These are phyloP conservation scores for Malaclemys terrapin DNA, from an alignment of 2,113 vertebrate genomes.

Conservation along the genomic window DNA sequence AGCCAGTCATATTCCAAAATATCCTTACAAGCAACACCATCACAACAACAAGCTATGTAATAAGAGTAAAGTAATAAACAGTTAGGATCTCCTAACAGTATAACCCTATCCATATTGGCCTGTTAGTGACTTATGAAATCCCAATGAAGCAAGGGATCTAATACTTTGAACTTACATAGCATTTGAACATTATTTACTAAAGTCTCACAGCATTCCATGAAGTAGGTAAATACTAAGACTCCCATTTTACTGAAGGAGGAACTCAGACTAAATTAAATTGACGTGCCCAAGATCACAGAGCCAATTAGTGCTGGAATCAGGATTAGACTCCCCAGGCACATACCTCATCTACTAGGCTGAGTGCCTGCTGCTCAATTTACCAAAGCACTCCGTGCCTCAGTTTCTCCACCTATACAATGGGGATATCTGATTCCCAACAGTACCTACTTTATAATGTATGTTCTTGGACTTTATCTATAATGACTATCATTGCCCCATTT, in stretches of 20 bases:
- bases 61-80: neutral
- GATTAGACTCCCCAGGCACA: neutral
- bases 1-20: neutral
- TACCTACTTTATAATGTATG: neutral
- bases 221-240: neutral
- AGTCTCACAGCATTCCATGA: neutral
- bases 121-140: neutral
- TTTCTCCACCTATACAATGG: neutral
- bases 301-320: neutral
- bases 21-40: neutral
- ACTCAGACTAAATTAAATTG: neutral
- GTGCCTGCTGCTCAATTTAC: neutral
- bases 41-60: neutral
- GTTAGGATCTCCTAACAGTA: neutral
- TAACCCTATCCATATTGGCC: neutral
- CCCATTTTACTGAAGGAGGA: neutral
- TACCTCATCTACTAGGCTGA: neutral
- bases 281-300: neutral
- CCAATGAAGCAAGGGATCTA: neutral
- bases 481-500: neutral
- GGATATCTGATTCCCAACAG: neutral
- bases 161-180: neutral
- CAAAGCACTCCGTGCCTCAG: neutral
- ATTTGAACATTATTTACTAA: neutral
- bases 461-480: neutral